Evolutionary conservation across 1,140 invertebrate genomes (phyloP).

Genomic region (Cryptotermes secundus): DNA sequence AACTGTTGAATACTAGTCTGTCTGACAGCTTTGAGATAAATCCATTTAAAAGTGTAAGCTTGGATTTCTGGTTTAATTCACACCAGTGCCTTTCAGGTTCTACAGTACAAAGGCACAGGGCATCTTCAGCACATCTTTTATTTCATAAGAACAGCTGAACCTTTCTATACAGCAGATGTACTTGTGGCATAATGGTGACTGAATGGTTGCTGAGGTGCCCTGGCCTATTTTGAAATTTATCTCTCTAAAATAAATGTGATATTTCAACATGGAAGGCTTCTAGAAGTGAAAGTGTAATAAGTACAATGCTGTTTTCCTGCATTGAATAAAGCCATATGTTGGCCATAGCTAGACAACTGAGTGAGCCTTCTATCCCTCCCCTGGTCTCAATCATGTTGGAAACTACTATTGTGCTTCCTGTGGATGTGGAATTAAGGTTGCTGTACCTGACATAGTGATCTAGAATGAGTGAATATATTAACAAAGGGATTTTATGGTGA

Average conservation of each 20-base stretch:
- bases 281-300: constrained; percentile 32
- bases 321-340: not conserved
- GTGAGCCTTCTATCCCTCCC: not conserved
- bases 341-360: not conserved
- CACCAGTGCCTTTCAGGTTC: not conserved
- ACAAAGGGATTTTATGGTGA: too few relatives aligned
- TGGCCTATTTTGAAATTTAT: not conserved
- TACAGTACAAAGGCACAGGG: constrained; percentile 8
- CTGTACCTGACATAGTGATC: too few relatives aligned
- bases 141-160: not conserved
- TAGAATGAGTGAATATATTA: too few relatives aligned
- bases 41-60: too few relatives aligned
- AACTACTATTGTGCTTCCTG: too few relatives aligned
- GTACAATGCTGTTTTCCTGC: constrained; percentile 13
- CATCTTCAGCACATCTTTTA: not conserved
- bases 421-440: too few relatives aligned
- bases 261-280: constrained; percentile 31
- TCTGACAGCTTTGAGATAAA: too few relatives aligned
- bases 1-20: too few relatives aligned
- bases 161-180: not conserved
- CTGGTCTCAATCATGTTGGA: too few relatives aligned
- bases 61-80: not conserved
- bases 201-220: not conserved
- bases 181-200: not conserved
- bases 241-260: constrained; percentile 29